Base-by-base conservation (phyloP, 2,888 invertebrate genomes). In the Poecilus cupreus region DNA sequence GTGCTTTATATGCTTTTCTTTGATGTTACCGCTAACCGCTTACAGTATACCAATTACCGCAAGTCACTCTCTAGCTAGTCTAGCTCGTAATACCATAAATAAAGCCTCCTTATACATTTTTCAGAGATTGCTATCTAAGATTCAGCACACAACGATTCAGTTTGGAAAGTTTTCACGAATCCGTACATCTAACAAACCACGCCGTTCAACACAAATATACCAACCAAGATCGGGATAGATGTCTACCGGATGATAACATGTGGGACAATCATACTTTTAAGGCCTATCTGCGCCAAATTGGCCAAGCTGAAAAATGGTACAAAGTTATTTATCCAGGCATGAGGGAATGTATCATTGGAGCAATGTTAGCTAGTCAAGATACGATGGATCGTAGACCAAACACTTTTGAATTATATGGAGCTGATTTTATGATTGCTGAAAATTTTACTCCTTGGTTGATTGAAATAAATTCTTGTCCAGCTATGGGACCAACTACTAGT, bases 381-480 rank as follows among this genome's bases (percentile, higher is more conserved):
- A 92, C 93, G 8, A 95, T 96, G 95, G 95, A 96, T 86, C 91
- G 95, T 49, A 89, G 94, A 74, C 92, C 93, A 85, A 96, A 96
- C 85, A 96, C 97, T 76, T 98, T 97, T 89, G 97, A 98, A 89
- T 89, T 98, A 20, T 98, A 97, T 85, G 98, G 98, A 13, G 98
- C 98, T 0, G 98, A 98, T 89, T 98, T 98, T 87, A 97, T 98
- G 95, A 90, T 98, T 81, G 95, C 96, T 60, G 95, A 97, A 81
- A 95, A 96, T 86, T 95, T 94, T 85, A 93, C 94, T 32, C 97
- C 97, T 0, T 98, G 97, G 97, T 91, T 98, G 1, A 95, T 98
- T 84, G 98, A 98, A 89, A 97, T 98, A 84, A 98, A 98, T 88
- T 96, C 96, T 6, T 96, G 97, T 89, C 98, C 98, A 0, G 96